Base-by-base conservation (phyloP, 2,797 vertebrate species). In the Buphagus erythrorhynchus region DNA sequence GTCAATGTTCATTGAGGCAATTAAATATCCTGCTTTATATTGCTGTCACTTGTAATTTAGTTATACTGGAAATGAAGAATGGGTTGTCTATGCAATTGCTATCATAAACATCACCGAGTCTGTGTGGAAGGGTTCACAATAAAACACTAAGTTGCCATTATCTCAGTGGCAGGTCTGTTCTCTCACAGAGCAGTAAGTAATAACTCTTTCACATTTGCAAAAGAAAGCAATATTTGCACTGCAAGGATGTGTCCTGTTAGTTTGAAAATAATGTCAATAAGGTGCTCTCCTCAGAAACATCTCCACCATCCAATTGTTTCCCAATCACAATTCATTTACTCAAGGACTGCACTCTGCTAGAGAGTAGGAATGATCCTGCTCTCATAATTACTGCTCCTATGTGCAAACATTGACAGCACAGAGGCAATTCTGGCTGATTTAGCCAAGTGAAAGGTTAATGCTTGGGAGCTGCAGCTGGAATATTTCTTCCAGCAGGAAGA, bases 201-300 rank as follows among this genome's bases (percentile, higher is more conserved):
- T 96, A 95, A 92, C 74, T 76, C 93, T 87, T 84, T 85, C 63
- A 86, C 54, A 92, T 92, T 97, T 97, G 88, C 84, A 89, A 95
- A 97, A 87, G 80, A 87, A 95, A 96, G 93, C 36, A 71, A 75
- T 93, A 93, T 83, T 93, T 96, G 73, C 83, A 67, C 72, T 74
- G 76, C 73, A 66, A 88, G 90, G 86, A 92, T 94, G 45, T 85
- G 93, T 95, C 89, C 93, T 92, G 62, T 96, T 97, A 90, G 93
- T 71, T 97, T 96, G 92, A 95, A 96, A 97, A 96, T 95, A 49
- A 85, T 40, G 84, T 96, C 94, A 97, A 87, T 92, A 95, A 96
- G 75, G 35, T 76, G 69, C 77, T 90, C 86, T 95, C 66, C 79
- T 96, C 46, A 76, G 94, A 97, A 91, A 68, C 45, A 43, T 74